phyloP scores from a whole-genome alignment of 2,888 invertebrate genomes.

The Limenitis camilla region DNA sequence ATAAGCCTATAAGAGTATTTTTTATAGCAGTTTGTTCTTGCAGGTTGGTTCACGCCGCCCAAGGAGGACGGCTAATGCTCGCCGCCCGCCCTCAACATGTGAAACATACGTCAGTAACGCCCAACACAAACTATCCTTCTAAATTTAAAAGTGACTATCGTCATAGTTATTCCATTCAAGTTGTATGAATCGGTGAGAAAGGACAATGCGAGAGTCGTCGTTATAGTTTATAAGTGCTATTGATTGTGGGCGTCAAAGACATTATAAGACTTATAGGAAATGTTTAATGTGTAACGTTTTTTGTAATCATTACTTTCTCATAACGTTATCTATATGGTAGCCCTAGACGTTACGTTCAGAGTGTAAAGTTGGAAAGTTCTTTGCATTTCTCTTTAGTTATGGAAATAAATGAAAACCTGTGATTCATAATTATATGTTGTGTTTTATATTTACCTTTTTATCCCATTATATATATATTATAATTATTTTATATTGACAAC shows the following conservation, averaged over 20 bases:
- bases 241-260: conserved; percentile 62
- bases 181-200: conserved; percentile 22
- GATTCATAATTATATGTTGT: conserved; percentile 58
- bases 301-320: conserved; percentile 70
- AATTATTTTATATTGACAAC: not conserved
- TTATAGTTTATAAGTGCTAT: conserved; percentile 54
- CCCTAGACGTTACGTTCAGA: conserved; percentile 67
- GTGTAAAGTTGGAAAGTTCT: conserved; percentile 65
- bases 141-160: conserved; percentile 46
- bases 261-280: conserved; percentile 73
- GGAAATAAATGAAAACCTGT: conserved; percentile 69
- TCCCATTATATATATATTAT: not conserved
- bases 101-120: conserved; percentile 52
- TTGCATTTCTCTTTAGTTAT: conserved; percentile 73
- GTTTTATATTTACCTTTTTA: conserved; percentile 31
- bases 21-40: not conserved
- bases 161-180: conserved; percentile 16
- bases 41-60: conserved; percentile 93
- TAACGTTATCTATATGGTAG: conserved; percentile 66
- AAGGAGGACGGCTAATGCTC: conserved; percentile 89
- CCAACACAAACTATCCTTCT: conserved; percentile 34
- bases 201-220: conserved; percentile 11
- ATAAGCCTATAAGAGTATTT: too few species aligned
- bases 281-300: conserved; percentile 71
- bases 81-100: conserved; percentile 41